These are phyloP conservation scores for Archips crataeganus DNA, from an alignment of 2,888 invertebrate species.

Conservation along the genomic window DNA sequence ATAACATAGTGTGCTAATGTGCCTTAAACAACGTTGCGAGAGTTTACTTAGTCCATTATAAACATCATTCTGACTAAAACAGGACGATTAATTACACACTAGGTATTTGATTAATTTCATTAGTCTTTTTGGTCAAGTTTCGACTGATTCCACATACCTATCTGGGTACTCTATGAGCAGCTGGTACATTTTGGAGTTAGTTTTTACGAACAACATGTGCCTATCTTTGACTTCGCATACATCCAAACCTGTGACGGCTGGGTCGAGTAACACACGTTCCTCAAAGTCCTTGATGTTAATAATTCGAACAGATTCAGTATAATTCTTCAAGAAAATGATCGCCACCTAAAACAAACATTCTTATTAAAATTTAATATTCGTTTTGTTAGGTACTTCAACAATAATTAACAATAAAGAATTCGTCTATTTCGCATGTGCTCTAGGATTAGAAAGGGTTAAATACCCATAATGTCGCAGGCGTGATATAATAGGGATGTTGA, in stretches of 20 bases:
- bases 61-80: background rate
- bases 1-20: background rate
- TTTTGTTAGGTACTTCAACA: no score
- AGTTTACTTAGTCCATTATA: background rate
- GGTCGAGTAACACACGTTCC: constrained; percentile 8
- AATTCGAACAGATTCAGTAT: constrained; percentile 41
- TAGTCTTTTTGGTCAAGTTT: background rate
- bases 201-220: constrained; percentile 53
- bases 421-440: no score
- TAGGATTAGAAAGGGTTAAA: no score
- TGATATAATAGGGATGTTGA: no score
- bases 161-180: constrained; percentile 33
- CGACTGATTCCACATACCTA: background rate
- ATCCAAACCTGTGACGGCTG: constrained; percentile 49
- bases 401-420: no score
- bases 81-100: background rate
- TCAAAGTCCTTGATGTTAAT: constrained; percentile 47
- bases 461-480: no score
- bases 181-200: constrained; percentile 45
- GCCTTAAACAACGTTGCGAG: background rate
- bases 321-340: constrained; percentile 44
- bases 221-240: constrained; percentile 49
- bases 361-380: background rate
- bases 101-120: background rate
- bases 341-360: constrained; percentile 50